These are phyloP conservation scores for Cephalotes varians DNA, from an alignment of 2,888 invertebrate species.

Conservation along the genomic window DNA sequence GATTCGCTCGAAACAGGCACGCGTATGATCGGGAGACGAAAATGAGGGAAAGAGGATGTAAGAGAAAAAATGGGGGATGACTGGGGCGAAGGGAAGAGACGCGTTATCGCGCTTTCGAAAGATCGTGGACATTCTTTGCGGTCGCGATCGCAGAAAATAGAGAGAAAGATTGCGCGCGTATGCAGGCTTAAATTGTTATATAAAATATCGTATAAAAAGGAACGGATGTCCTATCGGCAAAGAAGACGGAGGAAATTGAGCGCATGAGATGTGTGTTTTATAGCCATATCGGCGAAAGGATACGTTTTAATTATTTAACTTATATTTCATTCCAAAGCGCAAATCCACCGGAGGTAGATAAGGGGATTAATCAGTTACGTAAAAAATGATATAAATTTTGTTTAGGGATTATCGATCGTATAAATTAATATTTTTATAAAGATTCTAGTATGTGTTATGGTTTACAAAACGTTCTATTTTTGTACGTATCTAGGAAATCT, in stretches of 20 bases:
- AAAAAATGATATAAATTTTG: slow-evolving; percentile 4
- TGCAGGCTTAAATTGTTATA: background rate
- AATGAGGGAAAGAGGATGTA: slow-evolving; percentile 49
- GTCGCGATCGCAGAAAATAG: slow-evolving; percentile 21
- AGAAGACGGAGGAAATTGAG: background rate
- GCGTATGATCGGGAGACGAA: slow-evolving; percentile 33
- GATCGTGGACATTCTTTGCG: slow-evolving; percentile 25
- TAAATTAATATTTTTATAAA: background rate
- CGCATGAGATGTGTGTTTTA: background rate
- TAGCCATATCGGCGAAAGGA: background rate
- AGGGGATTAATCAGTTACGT: background rate
- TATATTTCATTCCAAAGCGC: background rate
- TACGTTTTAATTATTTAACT: slow-evolving; percentile 17
- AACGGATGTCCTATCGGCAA: background rate
- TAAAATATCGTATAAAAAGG: slow-evolving; percentile 15
- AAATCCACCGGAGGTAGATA: background rate
- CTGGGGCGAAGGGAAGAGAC: background rate
- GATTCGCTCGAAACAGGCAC: slow-evolving; percentile 68
- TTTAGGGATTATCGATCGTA: slow-evolving; percentile 10
- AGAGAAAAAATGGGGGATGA: background rate
- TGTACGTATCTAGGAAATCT: background rate
- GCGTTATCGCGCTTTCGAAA: slow-evolving; percentile 12
- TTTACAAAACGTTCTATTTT: background rate
- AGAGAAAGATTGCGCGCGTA: slow-evolving; percentile 18
- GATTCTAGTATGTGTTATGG: background rate